Base-by-base conservation (phyloP, 2,113 vertebrate species). In the Engystomops pustulosus region DNA sequence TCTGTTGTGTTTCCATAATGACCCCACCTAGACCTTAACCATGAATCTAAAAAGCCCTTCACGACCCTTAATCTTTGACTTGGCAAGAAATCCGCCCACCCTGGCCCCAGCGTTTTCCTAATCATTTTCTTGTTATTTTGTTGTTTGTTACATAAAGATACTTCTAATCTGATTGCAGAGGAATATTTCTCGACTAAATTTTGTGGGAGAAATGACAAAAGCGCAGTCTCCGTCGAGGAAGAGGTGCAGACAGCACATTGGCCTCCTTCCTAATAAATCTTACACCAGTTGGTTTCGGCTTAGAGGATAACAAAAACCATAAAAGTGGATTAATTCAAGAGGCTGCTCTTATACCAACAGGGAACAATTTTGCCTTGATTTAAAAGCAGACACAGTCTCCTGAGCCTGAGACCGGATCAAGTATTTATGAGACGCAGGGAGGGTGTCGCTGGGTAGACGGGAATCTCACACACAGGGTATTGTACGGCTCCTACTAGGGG, bases 241-340 rank as follows among this genome's bases (percentile, higher is more conserved):
- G 30, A 55, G 32, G 20, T n/a, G 74, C 49, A 38, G 6, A 77
- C 32, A 25, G 49, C 74, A 77, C 74, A 53, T 17, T 6, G 74
- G 27, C 15, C 38, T 53, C n/a, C 49, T 55, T 77, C 74, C 14
- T 77, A 36, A 77, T 77, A 77, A 55, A 77, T 77, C 32, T 55
- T 77, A 7, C 74, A 53, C 74, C 51, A 77, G 47, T 77, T 77
- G 74, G 74, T 77, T 77, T 14, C 2, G 17, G 74, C 74, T 77
- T 77, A 77, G 30, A 1, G 74, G 74, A 77, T 58, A 55, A 77
- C 47, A 58, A 58, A 77, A 55, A 77, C 47, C 74, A 77, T 77
- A 77, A 77, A 58, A 77, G 74, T 77, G 74, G 74, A 77, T 77
- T 77, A 55, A 58, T 55, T 77, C 74, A 53, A 77, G 51, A 27